These are phyloP conservation scores for Meloidogyne exigua DNA, from an alignment of 1,140 invertebrate species.

Conservation along the genomic window DNA sequence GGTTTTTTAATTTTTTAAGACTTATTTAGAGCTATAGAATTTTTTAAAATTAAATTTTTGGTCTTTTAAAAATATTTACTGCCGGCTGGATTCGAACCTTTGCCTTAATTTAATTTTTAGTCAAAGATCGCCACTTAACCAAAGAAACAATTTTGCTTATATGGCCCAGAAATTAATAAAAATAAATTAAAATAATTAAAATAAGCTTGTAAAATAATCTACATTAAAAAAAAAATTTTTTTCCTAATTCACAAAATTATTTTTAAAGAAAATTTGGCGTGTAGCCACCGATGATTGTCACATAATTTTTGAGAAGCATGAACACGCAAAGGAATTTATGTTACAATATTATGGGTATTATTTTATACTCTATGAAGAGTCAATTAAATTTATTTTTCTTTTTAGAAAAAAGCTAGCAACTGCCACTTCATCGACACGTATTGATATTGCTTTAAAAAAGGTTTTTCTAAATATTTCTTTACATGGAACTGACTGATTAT, in stretches of 20 bases:
- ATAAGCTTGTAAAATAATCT: too few species aligned
- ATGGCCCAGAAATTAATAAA: too few species aligned
- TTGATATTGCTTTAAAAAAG: conserved; percentile 17
- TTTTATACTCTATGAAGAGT: not conserved
- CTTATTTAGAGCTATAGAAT: too few species aligned
- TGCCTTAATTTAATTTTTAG: too few species aligned
- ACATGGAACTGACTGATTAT: not conserved
- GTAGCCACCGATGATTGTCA: conserved; percentile 27
- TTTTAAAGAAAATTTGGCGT: conserved; percentile 44
- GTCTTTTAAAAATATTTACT: too few species aligned
- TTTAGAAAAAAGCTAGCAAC: not conserved
- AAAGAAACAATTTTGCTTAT: too few species aligned
- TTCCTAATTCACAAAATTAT: not conserved
- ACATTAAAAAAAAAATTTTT: too few species aligned
- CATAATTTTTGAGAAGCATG: conserved; percentile 47
- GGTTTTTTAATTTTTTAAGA: not conserved
- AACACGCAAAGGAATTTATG: conserved; percentile 47
- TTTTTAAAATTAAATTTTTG: too few species aligned
- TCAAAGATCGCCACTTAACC: too few species aligned
- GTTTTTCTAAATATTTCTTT: conserved; percentile 19
- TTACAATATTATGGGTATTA: conserved; percentile 45
- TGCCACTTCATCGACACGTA: not conserved
- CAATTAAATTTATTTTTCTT: not conserved
- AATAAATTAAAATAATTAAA: too few species aligned
- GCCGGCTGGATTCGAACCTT: too few species aligned